These are phyloP conservation scores for Cyprinella venusta DNA, from an alignment of 2,797 vertebrate species.

Conservation along the genomic window DNA sequence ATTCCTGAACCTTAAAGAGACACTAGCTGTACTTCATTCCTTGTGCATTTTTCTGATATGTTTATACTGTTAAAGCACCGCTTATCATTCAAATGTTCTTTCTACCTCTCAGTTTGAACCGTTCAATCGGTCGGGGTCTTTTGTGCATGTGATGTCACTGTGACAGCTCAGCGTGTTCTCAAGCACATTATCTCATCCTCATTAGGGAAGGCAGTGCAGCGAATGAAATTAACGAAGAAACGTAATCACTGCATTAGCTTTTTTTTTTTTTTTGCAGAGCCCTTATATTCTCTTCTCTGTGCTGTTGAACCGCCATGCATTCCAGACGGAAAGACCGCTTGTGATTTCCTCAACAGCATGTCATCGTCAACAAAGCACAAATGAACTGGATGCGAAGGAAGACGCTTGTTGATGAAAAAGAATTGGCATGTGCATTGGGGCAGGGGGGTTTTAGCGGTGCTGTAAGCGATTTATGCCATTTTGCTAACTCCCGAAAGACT, in stretches of 20 bases:
- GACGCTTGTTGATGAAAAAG: not conserved
- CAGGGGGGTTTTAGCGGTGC: not conserved
- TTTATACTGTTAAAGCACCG: conserved; percentile 9
- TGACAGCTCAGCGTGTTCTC: conserved; percentile 50
- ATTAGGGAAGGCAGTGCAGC: conserved; percentile 51
- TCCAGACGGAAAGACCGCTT: not conserved
- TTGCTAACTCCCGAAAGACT: not conserved
- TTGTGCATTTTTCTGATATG: not conserved
- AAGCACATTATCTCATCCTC: conserved; percentile 40
- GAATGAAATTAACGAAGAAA: conserved; percentile 54
- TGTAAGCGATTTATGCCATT: not conserved
- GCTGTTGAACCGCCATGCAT: not conserved
- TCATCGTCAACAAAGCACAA: not conserved
- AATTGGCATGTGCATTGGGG: not conserved
- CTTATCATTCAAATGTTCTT: conserved; percentile 21
- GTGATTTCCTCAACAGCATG: not conserved
- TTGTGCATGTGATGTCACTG: conserved; percentile 40
- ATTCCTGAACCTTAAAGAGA: not conserved
- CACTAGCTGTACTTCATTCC: not conserved
- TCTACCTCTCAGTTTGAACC: conserved; percentile 29
- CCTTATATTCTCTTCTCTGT: not conserved
- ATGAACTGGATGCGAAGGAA: not conserved
- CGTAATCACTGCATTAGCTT: conserved; percentile 52
- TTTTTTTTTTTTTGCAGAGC: conserved; percentile 18
- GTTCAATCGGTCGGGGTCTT: conserved; percentile 48